These are phyloP conservation scores for Nematostella vectensis DNA, from an alignment of 92 coral and sea anemone species.

Conservation along the genomic window DNA sequence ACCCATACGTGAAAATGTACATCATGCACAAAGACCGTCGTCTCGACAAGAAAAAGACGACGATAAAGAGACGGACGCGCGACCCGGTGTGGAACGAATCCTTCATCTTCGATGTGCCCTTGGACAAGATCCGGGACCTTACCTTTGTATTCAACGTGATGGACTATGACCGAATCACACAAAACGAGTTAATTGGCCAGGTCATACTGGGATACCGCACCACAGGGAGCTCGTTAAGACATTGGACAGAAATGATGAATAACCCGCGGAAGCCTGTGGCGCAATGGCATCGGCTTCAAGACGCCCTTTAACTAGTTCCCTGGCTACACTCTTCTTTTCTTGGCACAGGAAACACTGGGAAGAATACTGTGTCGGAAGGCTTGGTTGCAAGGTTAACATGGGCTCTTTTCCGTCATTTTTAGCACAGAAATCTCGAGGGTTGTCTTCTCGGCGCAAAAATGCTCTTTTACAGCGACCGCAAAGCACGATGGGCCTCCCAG, in stretches of 20 bases:
- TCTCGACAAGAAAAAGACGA: conserved; percentile 90
- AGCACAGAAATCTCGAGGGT: too few relatives aligned
- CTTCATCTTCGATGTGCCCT: conserved; percentile 80
- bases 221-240: conserved; percentile 86
- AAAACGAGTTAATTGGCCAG: conserved; percentile 93
- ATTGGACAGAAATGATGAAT: conserved; percentile 99
- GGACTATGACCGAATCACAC: conserved; percentile 96
- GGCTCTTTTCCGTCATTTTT: too few relatives aligned
- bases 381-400: too few relatives aligned
- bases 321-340: not conserved
- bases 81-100: conserved; percentile 99
- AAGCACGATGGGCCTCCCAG: too few relatives aligned
- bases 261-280: conserved; percentile 93
- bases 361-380: too few relatives aligned
- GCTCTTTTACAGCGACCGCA: too few relatives aligned
- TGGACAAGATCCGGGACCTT: conserved; percentile 85
- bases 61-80: conserved; percentile 78
- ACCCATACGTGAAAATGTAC: conserved; percentile 95
- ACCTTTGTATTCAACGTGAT: conserved; percentile 85
- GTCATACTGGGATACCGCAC: conserved; percentile 84
- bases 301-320: too few relatives aligned
- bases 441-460: too few relatives aligned
- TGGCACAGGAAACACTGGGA: too few relatives aligned
- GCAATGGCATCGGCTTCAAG: conserved; percentile 86
- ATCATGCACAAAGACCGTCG: conserved; percentile 75